phyloP scores from a whole-genome alignment of 2,797 vertebrate genomes.

The Prunella strophiata region DNA sequence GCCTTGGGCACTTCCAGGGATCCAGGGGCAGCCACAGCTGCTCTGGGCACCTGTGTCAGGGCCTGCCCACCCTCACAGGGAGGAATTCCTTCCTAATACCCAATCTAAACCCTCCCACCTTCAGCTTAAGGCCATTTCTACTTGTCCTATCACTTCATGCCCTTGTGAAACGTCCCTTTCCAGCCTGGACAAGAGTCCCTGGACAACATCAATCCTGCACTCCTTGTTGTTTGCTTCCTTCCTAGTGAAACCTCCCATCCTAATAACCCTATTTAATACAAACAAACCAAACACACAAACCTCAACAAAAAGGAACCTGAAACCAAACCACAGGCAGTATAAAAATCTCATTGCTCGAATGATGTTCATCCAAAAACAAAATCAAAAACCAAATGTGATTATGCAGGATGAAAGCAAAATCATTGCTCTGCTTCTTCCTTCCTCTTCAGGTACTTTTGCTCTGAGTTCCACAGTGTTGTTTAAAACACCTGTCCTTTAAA shows the following conservation, averaged over 20 bases:
- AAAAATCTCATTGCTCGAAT: background rate
- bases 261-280: background rate
- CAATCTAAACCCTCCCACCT: background rate
- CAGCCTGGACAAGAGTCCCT: background rate
- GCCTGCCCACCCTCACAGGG: rapidly evolving
- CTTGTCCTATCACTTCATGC: background rate
- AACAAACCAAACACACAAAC: background rate
- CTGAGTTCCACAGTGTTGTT: background rate
- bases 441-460: background rate
- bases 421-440: background rate
- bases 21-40: background rate
- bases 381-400: background rate
- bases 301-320: background rate
- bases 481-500: slow-evolving; percentile 2
- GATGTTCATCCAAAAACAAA: background rate
- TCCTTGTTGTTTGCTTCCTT: background rate
- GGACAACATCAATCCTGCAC: background rate
- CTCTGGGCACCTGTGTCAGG: background rate
- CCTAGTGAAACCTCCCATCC: background rate
- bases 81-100: background rate
- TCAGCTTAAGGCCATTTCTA: background rate
- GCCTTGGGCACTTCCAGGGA: background rate
- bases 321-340: background rate
- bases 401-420: background rate
- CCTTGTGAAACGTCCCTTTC: background rate